A percentile compares a stretch with the other conserved stretches of the same genome.
Evolutionary conservation across 2,797 vertebrate genomes (phyloP).

Genomic region (Tokudaia muenninki): DNA sequence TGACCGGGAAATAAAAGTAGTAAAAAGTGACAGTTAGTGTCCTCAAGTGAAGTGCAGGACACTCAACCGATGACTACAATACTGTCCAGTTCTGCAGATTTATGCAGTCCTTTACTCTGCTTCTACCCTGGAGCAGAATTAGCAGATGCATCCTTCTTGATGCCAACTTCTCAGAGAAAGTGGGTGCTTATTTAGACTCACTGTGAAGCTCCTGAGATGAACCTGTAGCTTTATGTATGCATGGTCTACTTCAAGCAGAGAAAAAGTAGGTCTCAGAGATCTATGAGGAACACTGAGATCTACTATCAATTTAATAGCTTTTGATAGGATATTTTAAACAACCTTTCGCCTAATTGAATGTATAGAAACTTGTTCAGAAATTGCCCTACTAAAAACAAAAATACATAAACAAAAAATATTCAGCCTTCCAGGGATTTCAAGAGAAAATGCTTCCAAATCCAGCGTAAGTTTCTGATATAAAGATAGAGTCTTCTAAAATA

Average conservation of each 20-base stretch:
- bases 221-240: not conserved
- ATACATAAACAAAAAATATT: not conserved
- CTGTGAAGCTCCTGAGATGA: not conserved
- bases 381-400: not conserved
- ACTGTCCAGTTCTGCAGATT: constrained; percentile 38
- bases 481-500: constrained; percentile 47
- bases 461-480: not conserved
- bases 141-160: constrained; percentile 28
- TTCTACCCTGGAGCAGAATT: constrained; percentile 42
- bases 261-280: not conserved
- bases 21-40: not conserved
- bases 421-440: constrained; percentile 22
- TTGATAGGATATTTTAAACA: not conserved
- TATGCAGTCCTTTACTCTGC: constrained; percentile 1
- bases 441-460: constrained; percentile 17
- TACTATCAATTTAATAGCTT: not conserved
- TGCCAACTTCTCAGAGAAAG: constrained; percentile 40
- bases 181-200: constrained; percentile 30
- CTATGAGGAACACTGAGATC: not conserved
- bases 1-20: constrained; percentile 26
- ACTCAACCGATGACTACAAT: not conserved
- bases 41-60: constrained; percentile 19
- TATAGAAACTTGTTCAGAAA: constrained; percentile 40
- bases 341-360: not conserved
- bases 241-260: not conserved